Base-by-base conservation (phyloP, 1,140 invertebrate genomes). In the Odontomachus brunneus region DNA sequence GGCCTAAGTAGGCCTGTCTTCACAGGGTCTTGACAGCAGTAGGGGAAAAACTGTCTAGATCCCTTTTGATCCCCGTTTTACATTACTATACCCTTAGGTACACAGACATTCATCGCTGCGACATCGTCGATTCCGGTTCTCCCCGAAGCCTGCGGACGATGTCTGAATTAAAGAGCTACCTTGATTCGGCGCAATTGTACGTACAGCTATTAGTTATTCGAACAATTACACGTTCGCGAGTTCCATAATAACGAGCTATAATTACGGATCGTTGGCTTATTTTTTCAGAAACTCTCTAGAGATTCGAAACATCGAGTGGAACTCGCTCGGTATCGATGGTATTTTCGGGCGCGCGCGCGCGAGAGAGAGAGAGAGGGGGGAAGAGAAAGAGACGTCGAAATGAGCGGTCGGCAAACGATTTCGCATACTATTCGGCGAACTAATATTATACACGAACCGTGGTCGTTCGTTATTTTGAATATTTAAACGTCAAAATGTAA, bases 401-500 rank as follows among this genome's bases (percentile, higher is more conserved):
- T n/a, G 38, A 38, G 15, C 19, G 33, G 2, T 12, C 69, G 19
- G 55, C 1, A 7, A 26, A 59, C 38, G 22, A 48, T 59, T 66
- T 80, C 66, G 55, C 51, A 48, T 76, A 29, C 19, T 66, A 24
- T 76, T 63, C 53, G 11, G 7, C 65, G 75, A 69, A 69, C 75
- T 57, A 57, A 80, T 80, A 69, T 78, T 69, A 57, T 69, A 69
- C 26, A 3, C 9, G 38, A 44, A 7, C 9, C 38, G 38, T 0
- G 67, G 0, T 33, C 75, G 38, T 48, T 76, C 65, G 51, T 80
- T 71, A 80, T 80, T 80, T 59, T 69, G 65, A 80, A 80, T 57
- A 71, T 80, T 80, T 57, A 69, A 80, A 71, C n/a, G 65, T 69
- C 75, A 69, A 80, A 78, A 48, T n/a, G 51, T 80, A 80, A 80